phyloP scores from a whole-genome alignment of 2,113 vertebrate genomes.

The Progne subis region DNA sequence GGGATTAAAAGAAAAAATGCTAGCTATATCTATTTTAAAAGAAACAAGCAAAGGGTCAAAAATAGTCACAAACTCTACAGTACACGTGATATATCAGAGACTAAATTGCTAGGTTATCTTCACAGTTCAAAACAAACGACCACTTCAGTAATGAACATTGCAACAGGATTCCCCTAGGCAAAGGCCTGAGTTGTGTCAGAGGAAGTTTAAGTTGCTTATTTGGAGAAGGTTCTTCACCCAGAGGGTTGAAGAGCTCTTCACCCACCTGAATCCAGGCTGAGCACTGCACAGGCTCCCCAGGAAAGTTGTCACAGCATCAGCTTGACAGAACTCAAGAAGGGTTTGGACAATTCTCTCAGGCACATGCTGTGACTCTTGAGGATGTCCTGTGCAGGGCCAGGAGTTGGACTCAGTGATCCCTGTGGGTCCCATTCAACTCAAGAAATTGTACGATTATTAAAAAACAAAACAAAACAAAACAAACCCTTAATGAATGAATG shows the following conservation, averaged over 20 bases:
- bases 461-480: too few relatives aligned
- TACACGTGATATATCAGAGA: not conserved
- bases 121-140: not conserved
- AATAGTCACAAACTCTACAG: not conserved
- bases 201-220: not conserved
- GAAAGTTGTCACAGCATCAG: not conserved
- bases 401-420: not conserved
- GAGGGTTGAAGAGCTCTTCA: not conserved
- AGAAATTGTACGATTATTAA: accelerated
- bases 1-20: not conserved
- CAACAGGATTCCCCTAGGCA: not conserved
- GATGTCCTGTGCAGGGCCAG: not conserved
- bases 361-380: not conserved
- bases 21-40: not conserved
- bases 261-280: not conserved
- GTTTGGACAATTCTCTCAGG: not conserved
- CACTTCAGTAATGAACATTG: not conserved
- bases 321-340: accelerated
- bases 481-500: not conserved
- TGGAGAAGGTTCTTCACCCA: not conserved
- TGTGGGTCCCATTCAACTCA: not conserved
- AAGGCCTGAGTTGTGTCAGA: not conserved
- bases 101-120: not conserved
- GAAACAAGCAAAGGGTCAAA: not conserved
- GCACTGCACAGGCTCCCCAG: not conserved